Base-by-base conservation (phyloP, 1,140 invertebrate species). In the Cotesia typhae region DNA sequence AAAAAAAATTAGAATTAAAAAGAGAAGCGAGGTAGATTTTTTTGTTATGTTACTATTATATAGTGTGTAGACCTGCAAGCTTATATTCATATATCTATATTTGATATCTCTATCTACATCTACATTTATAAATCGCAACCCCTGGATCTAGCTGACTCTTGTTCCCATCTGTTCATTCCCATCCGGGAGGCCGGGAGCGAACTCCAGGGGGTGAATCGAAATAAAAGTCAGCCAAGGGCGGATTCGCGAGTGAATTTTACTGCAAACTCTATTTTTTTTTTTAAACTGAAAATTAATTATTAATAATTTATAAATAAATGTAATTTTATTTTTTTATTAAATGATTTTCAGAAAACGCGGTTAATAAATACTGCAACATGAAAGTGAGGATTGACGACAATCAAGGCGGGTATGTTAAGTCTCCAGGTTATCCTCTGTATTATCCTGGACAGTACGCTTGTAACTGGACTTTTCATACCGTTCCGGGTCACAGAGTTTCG, bases 341-440 rank as follows among this genome's bases (percentile, higher is more conserved):
- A 38, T 35, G 52, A 59, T 63, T 79, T 71, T 35, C 78, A 86
- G 85, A 87, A 74, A 64, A 71, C 3, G 81, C 81, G 0, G 83
- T 87, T n/a, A 75, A 74, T 6, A 84, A 80, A 75, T 86, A 83
- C 63, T 87, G 85, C 74, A 87, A 87, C 71, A 77, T 77, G 9
- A 75, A 84, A 36, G 70, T 86, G n/a, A 78, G 75, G 59, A 80
- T 87, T n/a, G 70, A 70, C 4, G 73, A 38, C 0, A 78, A 78
- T 0, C 79, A 82, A 38, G 83, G 78, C n/a, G 85, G 85, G 6
- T 87, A 83, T 67, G 73, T 87, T 9, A 82, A 81, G 67, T 83
- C 83, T 1, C 85, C 85, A 0, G 85, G 85, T 36, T 87, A 86
- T 66, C 85, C 85, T 3, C 73, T 84, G 0, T 87, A 84, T 35